Base-by-base conservation (phyloP, 1,140 invertebrate species). In the Drosophila ohnishii region DNA sequence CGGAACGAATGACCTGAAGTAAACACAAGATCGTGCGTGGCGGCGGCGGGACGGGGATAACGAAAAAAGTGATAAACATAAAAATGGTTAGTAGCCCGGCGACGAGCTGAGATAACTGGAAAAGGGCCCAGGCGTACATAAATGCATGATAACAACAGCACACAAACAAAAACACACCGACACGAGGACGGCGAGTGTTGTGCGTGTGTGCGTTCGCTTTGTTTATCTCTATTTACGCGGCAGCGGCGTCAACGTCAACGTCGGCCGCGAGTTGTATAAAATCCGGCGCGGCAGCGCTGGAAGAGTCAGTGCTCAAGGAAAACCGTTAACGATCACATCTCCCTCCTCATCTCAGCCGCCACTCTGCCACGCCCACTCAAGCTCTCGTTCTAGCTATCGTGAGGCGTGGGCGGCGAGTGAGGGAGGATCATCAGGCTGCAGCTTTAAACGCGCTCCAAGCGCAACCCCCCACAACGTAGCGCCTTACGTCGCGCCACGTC, bases 371-470 rank as follows among this genome's bases (percentile, higher is more conserved):
- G 25, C 65, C 35, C 50, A 69, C 19, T 19, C 19, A 14, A 32
- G 16, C 28, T 22, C 25, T 28, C 25, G 25, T 28, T 28, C 25
- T 6, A 28, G 25, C 25, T 0, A 28, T 28, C 1, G n/a, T 30
- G 35, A 30, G 30, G 19, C 30, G 19, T 25, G 63, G 50, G 40
- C 44, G 69, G 53, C 44, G 28, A 37, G 40, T 19, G 44, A 51
- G 22, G 44, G 44, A 48, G 35, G 65, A 48, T 50, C 34, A 59
- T 50, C 51, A 25, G 70, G 69, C 42, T 53, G 39, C 45, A 86
- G 82, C 82, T 86, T 86, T 86, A 86, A 78, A 25, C 50, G 78
- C 82, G 82, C 82, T 86, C 32, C 16, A 60, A 86, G 82, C 78
- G 82, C 78, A 78, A 53, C 19, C 47, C 37, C 11, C 65, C 48